Percentiles rank a stretch among this genome's conserved stretches.
These are phyloP conservation scores for Pseudopodoces humilis DNA, from an alignment of 2,113 vertebrate genomes.

Conservation along the genomic window DNA sequence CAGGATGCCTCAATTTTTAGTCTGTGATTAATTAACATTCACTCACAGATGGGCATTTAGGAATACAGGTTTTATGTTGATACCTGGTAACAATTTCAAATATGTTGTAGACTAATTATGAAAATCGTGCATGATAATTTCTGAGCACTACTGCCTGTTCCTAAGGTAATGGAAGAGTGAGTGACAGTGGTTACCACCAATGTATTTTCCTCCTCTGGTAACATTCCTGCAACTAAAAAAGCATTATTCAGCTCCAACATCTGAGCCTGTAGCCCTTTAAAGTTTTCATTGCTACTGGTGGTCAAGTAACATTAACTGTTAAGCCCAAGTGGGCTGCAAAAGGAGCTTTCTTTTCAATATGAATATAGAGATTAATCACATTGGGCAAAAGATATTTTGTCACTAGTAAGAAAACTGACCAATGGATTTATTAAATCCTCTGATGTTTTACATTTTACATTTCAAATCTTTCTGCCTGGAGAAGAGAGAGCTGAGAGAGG, in stretches of 20 bases:
- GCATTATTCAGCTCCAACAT: not conserved
- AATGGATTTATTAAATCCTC: not conserved
- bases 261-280: not conserved
- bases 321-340: not conserved
- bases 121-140: not conserved
- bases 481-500: not conserved
- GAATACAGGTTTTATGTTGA: not conserved
- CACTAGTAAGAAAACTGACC: not conserved
- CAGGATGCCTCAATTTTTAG: not conserved
- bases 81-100: not conserved
- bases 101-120: not conserved
- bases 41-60: rapidly evolving
- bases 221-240: not conserved
- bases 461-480: not conserved
- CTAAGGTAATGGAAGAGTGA: not conserved
- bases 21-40: not conserved
- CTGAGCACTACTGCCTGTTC: not conserved
- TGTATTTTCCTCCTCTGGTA: not conserved
- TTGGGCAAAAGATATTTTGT: not conserved
- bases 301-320: not conserved
- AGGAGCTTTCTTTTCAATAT: not conserved
- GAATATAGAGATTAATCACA: not conserved
- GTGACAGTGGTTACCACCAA: not conserved
- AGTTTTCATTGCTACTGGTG: not conserved
- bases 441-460: not conserved